phyloP scores from a whole-genome alignment of 2,888 invertebrate genomes.

The Malachius bipustulatus region DNA sequence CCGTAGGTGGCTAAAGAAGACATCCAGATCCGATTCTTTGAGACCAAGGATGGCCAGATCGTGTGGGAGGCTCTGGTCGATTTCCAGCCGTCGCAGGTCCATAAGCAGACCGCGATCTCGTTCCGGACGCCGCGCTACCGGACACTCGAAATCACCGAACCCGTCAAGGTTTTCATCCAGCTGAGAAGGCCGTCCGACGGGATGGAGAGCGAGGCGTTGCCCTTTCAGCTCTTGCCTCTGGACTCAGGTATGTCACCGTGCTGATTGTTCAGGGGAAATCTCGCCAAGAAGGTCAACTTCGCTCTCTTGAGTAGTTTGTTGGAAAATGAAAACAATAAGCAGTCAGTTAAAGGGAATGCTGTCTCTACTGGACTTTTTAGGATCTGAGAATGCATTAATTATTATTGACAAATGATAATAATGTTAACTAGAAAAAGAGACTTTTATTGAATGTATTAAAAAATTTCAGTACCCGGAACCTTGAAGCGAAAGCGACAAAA shows the following conservation, averaged over 20 bases:
- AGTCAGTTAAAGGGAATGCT: no score
- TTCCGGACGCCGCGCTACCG: slow-evolving; percentile 65
- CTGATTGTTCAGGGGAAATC: no score
- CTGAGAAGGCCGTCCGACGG: slow-evolving; percentile 67
- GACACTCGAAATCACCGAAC: slow-evolving; percentile 47
- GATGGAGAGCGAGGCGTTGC: slow-evolving; percentile 62
- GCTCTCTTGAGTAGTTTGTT: no score
- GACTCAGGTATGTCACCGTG: no score
- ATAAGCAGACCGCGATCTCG: slow-evolving; percentile 72
- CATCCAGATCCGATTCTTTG: slow-evolving; percentile 71
- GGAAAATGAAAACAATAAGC: no score
- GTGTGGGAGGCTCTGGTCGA: slow-evolving; percentile 71
- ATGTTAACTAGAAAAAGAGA: no score
- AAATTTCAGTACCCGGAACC: slow-evolving; percentile 44
- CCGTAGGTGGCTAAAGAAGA: slow-evolving; percentile 62
- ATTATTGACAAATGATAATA: no score
- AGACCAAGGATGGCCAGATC: slow-evolving; percentile 52
- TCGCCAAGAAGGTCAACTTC: no score
- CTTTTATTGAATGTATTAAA: no score
- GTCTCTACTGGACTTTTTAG: no score
- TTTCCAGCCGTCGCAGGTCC: slow-evolving; percentile 66
- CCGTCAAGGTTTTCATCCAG: slow-evolving; percentile 63
- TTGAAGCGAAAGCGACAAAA: slow-evolving; percentile 48
- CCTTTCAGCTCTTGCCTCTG: slow-evolving; percentile 23
- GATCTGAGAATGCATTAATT: no score